A percentile compares a stretch with the other conserved stretches of the same genome.
phyloP scores from a whole-genome alignment of 2,888 invertebrate genomes.

The Macaria liturata region DNA sequence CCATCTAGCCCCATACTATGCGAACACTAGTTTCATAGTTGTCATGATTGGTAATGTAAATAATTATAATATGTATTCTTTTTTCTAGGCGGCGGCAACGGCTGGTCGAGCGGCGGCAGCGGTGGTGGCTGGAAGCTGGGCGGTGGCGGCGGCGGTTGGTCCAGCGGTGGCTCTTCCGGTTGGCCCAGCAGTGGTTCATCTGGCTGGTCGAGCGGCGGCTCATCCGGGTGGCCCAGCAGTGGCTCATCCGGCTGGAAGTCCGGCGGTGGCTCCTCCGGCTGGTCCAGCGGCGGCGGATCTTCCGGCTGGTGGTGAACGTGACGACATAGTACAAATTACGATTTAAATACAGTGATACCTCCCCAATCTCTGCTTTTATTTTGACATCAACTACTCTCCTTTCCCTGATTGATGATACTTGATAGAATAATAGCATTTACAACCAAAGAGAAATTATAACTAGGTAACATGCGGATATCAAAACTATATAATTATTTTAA shows the following conservation, averaged over 20 bases:
- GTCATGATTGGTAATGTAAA: too few relatives aligned
- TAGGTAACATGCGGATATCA: too few relatives aligned
- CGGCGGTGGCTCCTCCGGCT: constrained; percentile 29
- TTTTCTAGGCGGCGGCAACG: constrained; percentile 43
- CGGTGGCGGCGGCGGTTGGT: constrained; percentile 42
- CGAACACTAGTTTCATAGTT: too few relatives aligned
- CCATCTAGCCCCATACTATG: too few relatives aligned
- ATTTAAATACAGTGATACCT: constrained; percentile 66
- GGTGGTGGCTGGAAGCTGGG: constrained; percentile 52
- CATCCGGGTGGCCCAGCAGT: constrained; percentile 33
- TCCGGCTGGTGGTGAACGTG: constrained; percentile 69
- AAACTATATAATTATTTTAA: too few relatives aligned
- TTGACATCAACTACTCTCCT: neutral
- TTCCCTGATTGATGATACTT: too few relatives aligned
- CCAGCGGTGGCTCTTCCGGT: constrained; percentile 37
- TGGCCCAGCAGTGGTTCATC: constrained; percentile 29
- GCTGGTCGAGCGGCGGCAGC: constrained; percentile 39
- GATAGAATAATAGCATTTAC: too few relatives aligned
- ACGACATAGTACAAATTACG: constrained; percentile 46
- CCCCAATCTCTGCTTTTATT: constrained; percentile 38
- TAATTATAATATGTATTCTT: neutral
- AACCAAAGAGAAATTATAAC: too few relatives aligned
- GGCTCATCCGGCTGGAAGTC: constrained; percentile 35
- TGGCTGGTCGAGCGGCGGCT: constrained; percentile 27
- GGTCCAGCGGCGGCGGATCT: constrained; percentile 36